Base-by-base conservation (phyloP, 2,888 invertebrate genomes). In the Plagodis pulveraria region DNA sequence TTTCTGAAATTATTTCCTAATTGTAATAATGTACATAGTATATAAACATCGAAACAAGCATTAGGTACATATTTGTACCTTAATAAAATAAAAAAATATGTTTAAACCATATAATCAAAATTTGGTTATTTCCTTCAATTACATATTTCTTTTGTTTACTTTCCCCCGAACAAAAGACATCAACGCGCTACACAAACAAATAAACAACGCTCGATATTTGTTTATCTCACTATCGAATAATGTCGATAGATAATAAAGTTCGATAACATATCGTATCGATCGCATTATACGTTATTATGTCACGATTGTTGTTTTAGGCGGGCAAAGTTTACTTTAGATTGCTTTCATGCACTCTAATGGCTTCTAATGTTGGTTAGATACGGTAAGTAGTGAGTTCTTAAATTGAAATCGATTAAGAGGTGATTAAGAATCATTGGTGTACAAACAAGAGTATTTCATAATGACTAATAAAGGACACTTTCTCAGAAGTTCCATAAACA, bases 401-500 rank as follows among this genome's bases (percentile, higher is more conserved):
- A 44, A 6, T 60, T 63, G 46, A 63, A 66, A 58, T 56, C 55
- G 58, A 60, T 65, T 40, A 61, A 47, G 55, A 50, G 47, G 6
- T 46, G 47, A 54, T 58, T 50, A 67, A 75, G 70, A 72, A 74
- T 77, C 76, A 78, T 80, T 78, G 82, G 81, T 81, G 82, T 82
- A 86, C 80, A 81, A 83, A 77, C 72, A 71, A 72, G 70, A 73
- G 73, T 65, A 70, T 66, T 65, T 74, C 62, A 72, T 73, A 80
- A 81, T 74, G 82, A 84, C 81, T 77, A 81, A 72, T 82, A 66
- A 84, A 86, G 85, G 86, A 85, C 86, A 89, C 89, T 87, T 87
- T 77, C 84, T 80, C 78, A 80, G 71, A 81, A 84, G 84, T 83
- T 73, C 84, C 79, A 74, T 73, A 72, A 76, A 78, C 69, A 76